Conservation (phyloP, 2,888 invertebrate species). For the Syrphus vitripennis region DNA sequence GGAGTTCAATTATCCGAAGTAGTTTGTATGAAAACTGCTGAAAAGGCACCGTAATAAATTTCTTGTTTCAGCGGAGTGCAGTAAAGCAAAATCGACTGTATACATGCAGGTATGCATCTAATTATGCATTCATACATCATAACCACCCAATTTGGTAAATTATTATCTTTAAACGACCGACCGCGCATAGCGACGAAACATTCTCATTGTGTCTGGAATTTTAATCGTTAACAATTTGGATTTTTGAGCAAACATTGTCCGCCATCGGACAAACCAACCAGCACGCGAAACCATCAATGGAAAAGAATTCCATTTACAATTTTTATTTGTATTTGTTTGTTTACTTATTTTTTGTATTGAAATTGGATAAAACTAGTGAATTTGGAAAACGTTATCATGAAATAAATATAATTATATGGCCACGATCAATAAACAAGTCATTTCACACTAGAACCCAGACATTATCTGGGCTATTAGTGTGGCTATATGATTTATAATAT, state of each 20-base stretch:
- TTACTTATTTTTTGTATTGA: conserved; percentile 1
- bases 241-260: neutral
- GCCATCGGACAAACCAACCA: neutral
- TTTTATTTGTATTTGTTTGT: neutral
- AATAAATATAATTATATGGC: conserved; percentile 24
- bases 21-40: too few relatives aligned
- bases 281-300: neutral
- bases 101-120: too few relatives aligned
- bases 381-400: conserved; percentile 19
- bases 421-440: conserved; percentile 47
- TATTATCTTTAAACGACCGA: neutral
- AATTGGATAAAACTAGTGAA: conserved; percentile 19
- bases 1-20: too few relatives aligned
- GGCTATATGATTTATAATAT: conserved; percentile 46
- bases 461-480: conserved; percentile 36
- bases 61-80: too few relatives aligned
- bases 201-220: neutral
- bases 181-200: neutral
- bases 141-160: neutral
- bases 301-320: neutral
- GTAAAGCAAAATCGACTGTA: too few relatives aligned
- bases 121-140: too few relatives aligned
- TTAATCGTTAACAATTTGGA: neutral
- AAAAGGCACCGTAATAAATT: too few relatives aligned
- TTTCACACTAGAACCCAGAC: neutral